Evolutionary conservation across 1,140 invertebrate genomes (phyloP).

Genomic region (Drosophila azteca): DNA sequence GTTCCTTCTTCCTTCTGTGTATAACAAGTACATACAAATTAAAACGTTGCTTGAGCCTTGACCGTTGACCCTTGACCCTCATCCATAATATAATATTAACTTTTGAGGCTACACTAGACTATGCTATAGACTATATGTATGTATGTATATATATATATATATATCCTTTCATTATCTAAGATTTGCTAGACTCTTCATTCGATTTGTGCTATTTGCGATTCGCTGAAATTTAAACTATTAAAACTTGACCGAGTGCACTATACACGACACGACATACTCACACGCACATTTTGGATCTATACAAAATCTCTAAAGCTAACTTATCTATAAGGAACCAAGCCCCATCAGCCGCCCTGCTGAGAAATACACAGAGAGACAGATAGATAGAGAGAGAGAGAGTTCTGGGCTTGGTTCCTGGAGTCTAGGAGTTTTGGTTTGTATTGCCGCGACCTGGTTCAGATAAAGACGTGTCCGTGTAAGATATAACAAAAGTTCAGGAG

Average conservation of each 20-base stretch:
- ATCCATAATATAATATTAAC: conserved; percentile 49
- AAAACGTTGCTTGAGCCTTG: conserved; percentile 70
- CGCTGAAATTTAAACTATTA: conserved; percentile 74
- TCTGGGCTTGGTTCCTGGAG: conserved; percentile 43
- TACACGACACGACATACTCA: conserved; percentile 36
- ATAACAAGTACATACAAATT: conserved; percentile 76
- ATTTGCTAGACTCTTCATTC: conserved; percentile 61
- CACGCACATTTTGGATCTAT: conserved; percentile 52
- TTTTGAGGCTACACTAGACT: conserved; percentile 65
- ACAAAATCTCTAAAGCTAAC: conserved; percentile 71
- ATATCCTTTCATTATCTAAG: conserved; percentile 61
- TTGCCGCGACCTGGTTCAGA: conserved; percentile 58
- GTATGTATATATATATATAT: not conserved
- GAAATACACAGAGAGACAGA: not conserved
- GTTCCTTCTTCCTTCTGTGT: conserved; percentile 26
- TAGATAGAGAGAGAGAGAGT: conserved; percentile 1
- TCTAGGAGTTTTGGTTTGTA: conserved; percentile 73
- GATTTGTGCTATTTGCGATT: conserved; percentile 74
- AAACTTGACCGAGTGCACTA: conserved; percentile 59
- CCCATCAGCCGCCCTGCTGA: not conserved
- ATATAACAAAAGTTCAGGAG: conserved; percentile 25
- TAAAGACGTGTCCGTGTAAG: conserved; percentile 26
- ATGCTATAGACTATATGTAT: conserved; percentile 35
- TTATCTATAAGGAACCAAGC: conserved; percentile 53
- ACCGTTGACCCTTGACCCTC: conserved; percentile 15